These are phyloP conservation scores for Lycodopsis pacificus DNA, from an alignment of 2,797 vertebrate genomes.

Conservation along the genomic window DNA sequence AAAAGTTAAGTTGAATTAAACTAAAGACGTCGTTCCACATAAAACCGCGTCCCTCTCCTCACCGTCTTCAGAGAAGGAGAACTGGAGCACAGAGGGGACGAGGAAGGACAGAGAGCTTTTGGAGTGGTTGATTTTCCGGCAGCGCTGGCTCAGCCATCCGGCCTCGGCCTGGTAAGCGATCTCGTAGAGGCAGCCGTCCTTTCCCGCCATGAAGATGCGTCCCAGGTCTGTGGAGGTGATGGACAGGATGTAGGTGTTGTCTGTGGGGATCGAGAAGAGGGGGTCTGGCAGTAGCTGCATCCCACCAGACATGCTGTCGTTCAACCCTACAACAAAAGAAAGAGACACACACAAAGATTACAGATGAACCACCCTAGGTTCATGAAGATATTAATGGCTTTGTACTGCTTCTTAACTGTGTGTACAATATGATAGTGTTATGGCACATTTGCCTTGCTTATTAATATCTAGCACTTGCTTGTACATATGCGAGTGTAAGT, in stretches of 20 bases:
- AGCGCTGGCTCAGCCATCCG: slow-evolving; percentile 97
- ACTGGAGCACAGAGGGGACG: slow-evolving; percentile 94
- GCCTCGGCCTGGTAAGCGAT: slow-evolving; percentile 98
- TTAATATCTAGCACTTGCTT: neutral
- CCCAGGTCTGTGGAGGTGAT: slow-evolving; percentile 93
- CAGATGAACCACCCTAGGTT: slow-evolving; percentile 10
- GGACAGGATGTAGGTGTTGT: slow-evolving; percentile 94
- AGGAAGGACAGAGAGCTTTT: slow-evolving; percentile 95
- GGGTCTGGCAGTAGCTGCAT: slow-evolving; percentile 97
- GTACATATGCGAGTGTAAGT: neutral
- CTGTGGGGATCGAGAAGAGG: slow-evolving; percentile 96
- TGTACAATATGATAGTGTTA: neutral
- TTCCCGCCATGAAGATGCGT: slow-evolving; percentile 96
- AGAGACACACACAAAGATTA: slow-evolving; percentile 18
- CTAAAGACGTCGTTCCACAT: neutral
- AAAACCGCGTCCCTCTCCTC: slow-evolving; percentile 46
- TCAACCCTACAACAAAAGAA: slow-evolving; percentile 77
- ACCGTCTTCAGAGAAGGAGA: slow-evolving; percentile 98
- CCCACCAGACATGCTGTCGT: slow-evolving; percentile 94
- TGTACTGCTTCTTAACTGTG: neutral
- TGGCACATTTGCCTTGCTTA: neutral
- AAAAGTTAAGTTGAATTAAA: neutral
- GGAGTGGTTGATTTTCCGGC: slow-evolving; percentile 98
- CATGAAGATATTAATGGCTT: neutral
- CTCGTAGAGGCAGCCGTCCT: slow-evolving; percentile 98